phyloP scores from a whole-genome alignment of 2,113 vertebrate species.

The Calonectris borealis region DNA sequence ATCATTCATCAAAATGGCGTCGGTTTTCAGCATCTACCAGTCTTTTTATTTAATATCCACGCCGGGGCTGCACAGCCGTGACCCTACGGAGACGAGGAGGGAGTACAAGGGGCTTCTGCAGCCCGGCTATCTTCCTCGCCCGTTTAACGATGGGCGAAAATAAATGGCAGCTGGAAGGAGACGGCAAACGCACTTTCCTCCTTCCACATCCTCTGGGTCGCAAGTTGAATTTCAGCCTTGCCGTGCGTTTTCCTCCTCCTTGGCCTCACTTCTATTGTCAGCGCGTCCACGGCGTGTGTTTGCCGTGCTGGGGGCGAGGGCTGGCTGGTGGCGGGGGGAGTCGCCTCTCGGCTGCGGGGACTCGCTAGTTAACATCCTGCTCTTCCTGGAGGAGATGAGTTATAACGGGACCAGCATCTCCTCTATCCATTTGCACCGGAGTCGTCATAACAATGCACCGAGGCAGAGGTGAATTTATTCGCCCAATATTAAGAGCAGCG shows the following conservation, averaged over 20 bases:
- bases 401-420: slow-evolving; percentile 80
- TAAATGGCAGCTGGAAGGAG: slow-evolving; percentile 72
- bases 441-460: slow-evolving; percentile 81
- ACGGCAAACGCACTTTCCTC: slow-evolving; percentile 51
- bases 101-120: slow-evolving; percentile 39
- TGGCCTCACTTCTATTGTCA: slow-evolving; percentile 64
- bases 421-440: slow-evolving; percentile 74
- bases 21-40: slow-evolving; percentile 75
- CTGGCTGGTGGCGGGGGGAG: slow-evolving; percentile 51
- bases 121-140: not conserved
- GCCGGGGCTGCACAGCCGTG: slow-evolving; percentile 39
- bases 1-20: slow-evolving; percentile 87
- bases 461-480: slow-evolving; percentile 81
- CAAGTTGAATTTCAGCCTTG: slow-evolving; percentile 68
- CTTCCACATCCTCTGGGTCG: slow-evolving; percentile 55
- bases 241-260: slow-evolving; percentile 38
- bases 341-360: slow-evolving; percentile 68
- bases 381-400: slow-evolving; percentile 80
- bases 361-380: slow-evolving; percentile 74
- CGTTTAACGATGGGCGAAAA: slow-evolving; percentile 64
- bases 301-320: slow-evolving; percentile 69
- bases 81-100: slow-evolving; percentile 46
- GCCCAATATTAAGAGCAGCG: slow-evolving; percentile 57
- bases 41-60: slow-evolving; percentile 71
- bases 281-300: slow-evolving; percentile 67